Evolutionary conservation across 2,888 invertebrate species (phyloP).

Genomic region (Toxonevra muliebris): DNA sequence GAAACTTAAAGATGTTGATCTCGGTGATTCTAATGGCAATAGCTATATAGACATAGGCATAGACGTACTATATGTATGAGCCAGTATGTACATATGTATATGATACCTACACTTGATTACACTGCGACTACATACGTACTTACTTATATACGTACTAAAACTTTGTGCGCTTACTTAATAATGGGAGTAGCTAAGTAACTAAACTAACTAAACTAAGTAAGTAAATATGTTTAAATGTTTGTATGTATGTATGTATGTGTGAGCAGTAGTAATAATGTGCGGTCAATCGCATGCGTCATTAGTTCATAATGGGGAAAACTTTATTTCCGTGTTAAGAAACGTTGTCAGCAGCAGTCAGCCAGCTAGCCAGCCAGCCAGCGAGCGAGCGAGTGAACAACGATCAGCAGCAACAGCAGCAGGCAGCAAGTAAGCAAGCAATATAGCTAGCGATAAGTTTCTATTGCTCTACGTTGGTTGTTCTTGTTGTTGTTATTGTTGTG

Average conservation of each 20-base stretch:
- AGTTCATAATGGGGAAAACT: constrained; percentile 35
- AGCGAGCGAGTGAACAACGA: constrained; percentile 7
- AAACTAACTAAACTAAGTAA: neutral
- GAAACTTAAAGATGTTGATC: too few relatives aligned
- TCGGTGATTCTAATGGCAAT: too few relatives aligned
- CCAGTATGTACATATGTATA: constrained; percentile 1
- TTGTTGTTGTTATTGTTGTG: constrained; percentile 6
- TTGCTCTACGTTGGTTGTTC: neutral
- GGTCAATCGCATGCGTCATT: constrained; percentile 35
- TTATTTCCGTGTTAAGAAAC: constrained; percentile 33
- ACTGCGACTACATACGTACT: neutral
- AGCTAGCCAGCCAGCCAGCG: neutral
- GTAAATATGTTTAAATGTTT: neutral
- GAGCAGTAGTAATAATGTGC: constrained; percentile 18
- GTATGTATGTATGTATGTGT: constrained; percentile 5
- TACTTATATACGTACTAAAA: neutral
- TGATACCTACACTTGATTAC: neutral
- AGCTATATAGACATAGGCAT: neutral
- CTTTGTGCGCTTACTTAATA: neutral
- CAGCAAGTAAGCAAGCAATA: neutral
- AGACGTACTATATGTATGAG: constrained; percentile 8
- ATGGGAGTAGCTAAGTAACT: constrained; percentile 1
- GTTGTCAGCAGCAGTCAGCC: neutral
- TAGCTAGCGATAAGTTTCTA: constrained; percentile 1
- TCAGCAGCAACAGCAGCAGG: constrained; percentile 1